Conservation (phyloP, 2,113 vertebrate species). For the Nymphicus hollandicus region DNA sequence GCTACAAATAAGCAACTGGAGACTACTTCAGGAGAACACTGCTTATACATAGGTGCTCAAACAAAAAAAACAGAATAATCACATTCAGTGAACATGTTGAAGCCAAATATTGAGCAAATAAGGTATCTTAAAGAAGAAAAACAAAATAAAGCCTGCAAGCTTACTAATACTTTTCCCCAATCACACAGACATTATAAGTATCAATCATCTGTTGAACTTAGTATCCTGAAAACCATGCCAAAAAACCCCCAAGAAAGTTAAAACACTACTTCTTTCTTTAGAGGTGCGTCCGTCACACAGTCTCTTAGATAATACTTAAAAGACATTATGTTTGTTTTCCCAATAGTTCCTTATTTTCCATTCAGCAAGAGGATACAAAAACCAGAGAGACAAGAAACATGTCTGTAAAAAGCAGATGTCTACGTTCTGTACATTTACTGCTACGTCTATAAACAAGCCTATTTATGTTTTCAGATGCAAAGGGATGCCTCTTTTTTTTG, state of each 20-base stretch:
- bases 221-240: not conserved
- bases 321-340: not conserved
- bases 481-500: not conserved
- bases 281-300: not conserved
- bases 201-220: not conserved
- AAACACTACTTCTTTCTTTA: not conserved
- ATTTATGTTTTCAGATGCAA: not conserved
- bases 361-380: not conserved
- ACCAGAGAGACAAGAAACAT: not conserved
- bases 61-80: not conserved
- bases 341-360: not conserved
- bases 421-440: not conserved
- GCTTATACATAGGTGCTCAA: not conserved
- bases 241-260: not conserved
- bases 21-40: not conserved
- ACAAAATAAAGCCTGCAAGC: not conserved
- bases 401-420: not conserved
- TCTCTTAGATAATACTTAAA: not conserved
- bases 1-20: not conserved
- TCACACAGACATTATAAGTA: not conserved
- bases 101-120: not conserved
- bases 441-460: not conserved
- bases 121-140: not conserved
- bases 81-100: not conserved
- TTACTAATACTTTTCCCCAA: not conserved